Base-by-base conservation (phyloP, 35 echinoderm and acorn worm genomes). In the Apostichopus japonicus region DNA sequence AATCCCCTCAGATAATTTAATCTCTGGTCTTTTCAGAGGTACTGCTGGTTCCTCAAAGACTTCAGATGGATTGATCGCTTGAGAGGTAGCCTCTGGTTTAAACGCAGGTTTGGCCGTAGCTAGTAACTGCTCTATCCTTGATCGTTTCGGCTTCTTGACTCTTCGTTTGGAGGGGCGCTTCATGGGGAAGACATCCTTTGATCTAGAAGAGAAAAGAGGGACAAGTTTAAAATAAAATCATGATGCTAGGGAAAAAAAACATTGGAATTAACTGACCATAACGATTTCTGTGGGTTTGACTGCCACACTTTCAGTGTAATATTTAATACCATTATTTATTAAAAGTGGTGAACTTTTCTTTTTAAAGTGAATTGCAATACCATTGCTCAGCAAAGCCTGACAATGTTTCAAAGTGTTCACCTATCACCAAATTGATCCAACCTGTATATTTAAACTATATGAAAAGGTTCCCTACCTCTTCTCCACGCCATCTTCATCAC, bases 401-500 rank as follows among this genome's bases (percentile, higher is more conserved):
- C 13, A 61, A 61, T 13, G 13, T 13, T 61, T 61, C 57, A 61
- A 10, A 13, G 57, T 61, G 57, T 10, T 1, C 3, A 44, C 33
- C 33, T 44, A 44, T 44, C 33, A 44, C 33, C 33, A 4, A 44
- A 44, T 44, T 44, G 33, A 44, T 44, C 33, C 33, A 44, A 44
- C 33, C 33, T 44, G 6, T 61, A 61, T 11, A 61, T 61, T 61
- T 61, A 61, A 59, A 24, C 71, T 44, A 44, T 44, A 44, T 44
- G n/a, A 14, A 75, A 1, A 19, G 15, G n/a, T 75, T 75, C 11
- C 71, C n/a, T 19, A 84, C 81, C 54, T 84, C 6, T 84, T 84
- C 81, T 84, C 24, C 88, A 70, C 84, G 44, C 79, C 91, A 24
- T 98, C 97, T 55, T 93, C 93, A 94, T 98, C 97, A 92, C 97